Evolutionary conservation across 2,113 vertebrate species (phyloP), one percentile per base, ranked within the genome.

Genomic region (Phasianus colchicus): DNA sequence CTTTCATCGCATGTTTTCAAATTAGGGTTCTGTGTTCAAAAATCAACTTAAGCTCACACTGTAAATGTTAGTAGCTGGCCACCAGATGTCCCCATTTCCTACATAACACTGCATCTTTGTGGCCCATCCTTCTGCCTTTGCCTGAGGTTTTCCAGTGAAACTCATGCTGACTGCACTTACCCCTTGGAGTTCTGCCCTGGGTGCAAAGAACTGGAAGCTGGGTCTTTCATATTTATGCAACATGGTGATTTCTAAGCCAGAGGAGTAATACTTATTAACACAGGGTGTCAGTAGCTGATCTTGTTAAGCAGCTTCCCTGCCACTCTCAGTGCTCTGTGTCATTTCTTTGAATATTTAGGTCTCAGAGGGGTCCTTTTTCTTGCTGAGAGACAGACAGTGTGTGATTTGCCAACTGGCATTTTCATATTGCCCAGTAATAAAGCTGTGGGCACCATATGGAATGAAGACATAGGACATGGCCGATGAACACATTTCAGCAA

Each of bases 21-120:
- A 21, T 60, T 47, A 60, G 29, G 27, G 34, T 91, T 78, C 47
- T 82, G 52, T 76, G 57, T 48, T 82, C 81, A 63, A 30, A 88
- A 78, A 70, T 32, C 2, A 1, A 40, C 34, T 32, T 34, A 43
- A 77, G 29, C 27, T 38, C 24, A 19, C 17, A 5, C 25, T 27
- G 76, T 19, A 32, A 83, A 34, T 47, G 87, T 77, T 88, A 72
- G 4, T 4, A 15, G 80, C 13, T 92, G 80, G 69, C 97, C 98
- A 98, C 96, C 82, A 97, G 98, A 48, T 97, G 98, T 93, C 97
- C 85, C 88, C n/a, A 60, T 81, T 87, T 81, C 54, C 94, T 77
- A 8, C 27, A 17, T 50, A 71, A 34, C 52, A 57, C n/a, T 43
- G 52, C 43, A 70, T 88, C 50, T 38, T 40, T 3, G 1, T 2